These are phyloP conservation scores for Cyphomyrus discorhynchus DNA, from an alignment of 2,113 vertebrate genomes.

Conservation along the genomic window DNA sequence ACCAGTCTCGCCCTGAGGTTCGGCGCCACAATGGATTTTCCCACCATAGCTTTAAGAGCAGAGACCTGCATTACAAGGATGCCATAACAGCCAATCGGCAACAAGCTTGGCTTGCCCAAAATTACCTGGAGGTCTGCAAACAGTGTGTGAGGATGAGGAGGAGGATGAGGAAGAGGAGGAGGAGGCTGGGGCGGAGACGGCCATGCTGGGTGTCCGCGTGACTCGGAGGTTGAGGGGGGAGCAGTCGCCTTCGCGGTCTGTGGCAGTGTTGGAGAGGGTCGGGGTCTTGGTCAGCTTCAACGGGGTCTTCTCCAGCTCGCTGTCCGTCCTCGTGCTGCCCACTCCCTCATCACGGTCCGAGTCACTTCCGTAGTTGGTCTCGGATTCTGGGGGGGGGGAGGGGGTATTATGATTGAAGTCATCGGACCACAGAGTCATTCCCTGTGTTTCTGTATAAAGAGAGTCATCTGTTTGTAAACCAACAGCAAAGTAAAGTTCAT, in stretches of 20 bases:
- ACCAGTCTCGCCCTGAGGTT: background rate
- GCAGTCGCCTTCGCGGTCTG: conserved; percentile 69
- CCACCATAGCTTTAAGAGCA: background rate
- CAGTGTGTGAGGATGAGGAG: conserved; percentile 74
- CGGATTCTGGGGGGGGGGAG: conserved; percentile 69
- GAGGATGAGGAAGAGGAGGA: conserved; percentile 77
- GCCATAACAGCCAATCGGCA: background rate
- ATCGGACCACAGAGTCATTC: background rate
- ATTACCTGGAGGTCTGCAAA: conserved; percentile 80
- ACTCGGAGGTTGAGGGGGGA: conserved; percentile 86
- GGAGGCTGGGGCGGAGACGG: conserved; percentile 72
- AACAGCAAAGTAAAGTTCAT: background rate
- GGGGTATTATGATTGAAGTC: background rate
- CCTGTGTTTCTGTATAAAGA: background rate
- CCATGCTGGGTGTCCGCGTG: conserved; percentile 70
- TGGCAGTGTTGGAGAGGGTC: conserved; percentile 66
- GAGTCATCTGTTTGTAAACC: background rate
- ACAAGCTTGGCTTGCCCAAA: background rate
- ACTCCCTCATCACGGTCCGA: conserved; percentile 79
- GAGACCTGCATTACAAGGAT: background rate
- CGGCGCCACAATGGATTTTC: background rate
- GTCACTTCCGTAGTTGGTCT: conserved; percentile 94
- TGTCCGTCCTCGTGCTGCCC: conserved; percentile 72
- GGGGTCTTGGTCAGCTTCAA: conserved; percentile 74
- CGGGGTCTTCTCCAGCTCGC: conserved; percentile 75